A percentile compares a stretch with the other conserved stretches of the same genome.
Evolutionary conservation across 2,797 vertebrate genomes (phyloP).

Genomic region (Hirundo rustica): DNA sequence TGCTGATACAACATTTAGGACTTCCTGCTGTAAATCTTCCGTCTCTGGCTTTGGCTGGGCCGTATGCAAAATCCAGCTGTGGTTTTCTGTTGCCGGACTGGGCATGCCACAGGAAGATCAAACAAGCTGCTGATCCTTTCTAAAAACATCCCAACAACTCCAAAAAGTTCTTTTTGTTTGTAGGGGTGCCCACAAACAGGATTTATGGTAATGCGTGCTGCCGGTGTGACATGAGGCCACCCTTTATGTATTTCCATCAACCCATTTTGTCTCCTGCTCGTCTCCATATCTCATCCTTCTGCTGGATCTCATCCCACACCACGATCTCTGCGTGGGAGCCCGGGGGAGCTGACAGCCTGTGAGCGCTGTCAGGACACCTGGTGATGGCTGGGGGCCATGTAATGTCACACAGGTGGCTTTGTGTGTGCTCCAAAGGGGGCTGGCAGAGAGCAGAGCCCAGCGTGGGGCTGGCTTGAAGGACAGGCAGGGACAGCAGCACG

Average conservation of each 20-base stretch:
- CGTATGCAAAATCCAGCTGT: background rate
- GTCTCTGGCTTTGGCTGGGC: background rate
- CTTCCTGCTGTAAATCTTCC: background rate
- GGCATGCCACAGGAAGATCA: background rate
- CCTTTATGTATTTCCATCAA: background rate
- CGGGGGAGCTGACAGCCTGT: background rate
- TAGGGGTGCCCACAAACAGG: background rate
- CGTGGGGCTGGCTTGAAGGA: background rate
- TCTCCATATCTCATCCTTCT: background rate
- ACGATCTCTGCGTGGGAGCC: accelerated
- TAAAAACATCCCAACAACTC: background rate
- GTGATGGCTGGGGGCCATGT: accelerated
- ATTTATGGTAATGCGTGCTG: background rate
- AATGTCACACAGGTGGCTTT: background rate
- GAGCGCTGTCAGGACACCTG: background rate
- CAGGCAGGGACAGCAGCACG: accelerated
- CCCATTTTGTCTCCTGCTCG: background rate
- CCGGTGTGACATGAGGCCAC: accelerated
- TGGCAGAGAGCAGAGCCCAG: background rate
- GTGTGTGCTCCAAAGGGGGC: background rate
- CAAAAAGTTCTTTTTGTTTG: background rate
- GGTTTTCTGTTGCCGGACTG: background rate
- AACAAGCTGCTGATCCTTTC: background rate
- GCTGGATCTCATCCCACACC: background rate
- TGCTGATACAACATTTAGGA: background rate